Percentiles rank a stretch among this genome's conserved stretches.
phyloP scores from a whole-genome alignment of 2,888 invertebrate species.

The Thecophora atra region DNA sequence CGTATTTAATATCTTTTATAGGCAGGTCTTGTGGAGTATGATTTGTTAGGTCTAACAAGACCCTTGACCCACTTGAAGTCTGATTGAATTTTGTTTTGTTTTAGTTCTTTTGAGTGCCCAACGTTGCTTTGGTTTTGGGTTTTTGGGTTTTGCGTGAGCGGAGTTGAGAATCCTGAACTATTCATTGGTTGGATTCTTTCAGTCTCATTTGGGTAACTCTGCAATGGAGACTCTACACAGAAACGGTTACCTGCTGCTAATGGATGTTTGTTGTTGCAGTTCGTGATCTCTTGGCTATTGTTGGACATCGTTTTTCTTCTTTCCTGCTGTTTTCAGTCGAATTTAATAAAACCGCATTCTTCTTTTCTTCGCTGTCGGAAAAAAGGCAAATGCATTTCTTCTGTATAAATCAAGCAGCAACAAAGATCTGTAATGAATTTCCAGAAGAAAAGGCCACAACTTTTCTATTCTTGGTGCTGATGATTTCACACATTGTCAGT shows the following conservation, averaged over 20 bases:
- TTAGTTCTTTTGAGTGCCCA: not conserved
- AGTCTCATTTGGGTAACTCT: not conserved
- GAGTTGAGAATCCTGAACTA: too few species aligned
- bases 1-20: too few species aligned
- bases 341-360: not conserved
- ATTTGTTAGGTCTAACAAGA: too few species aligned
- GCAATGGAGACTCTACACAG: not conserved
- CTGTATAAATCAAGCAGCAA: conserved; percentile 9
- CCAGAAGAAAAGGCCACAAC: not conserved
- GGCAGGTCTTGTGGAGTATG: too few species aligned
- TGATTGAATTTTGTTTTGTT: conserved; percentile 1
- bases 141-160: too few species aligned
- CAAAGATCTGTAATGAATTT: not conserved
- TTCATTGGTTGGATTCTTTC: too few species aligned
- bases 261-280: not conserved
- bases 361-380: not conserved
- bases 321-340: not conserved
- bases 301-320: not conserved
- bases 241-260: conserved; percentile 8
- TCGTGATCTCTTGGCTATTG: too few species aligned
- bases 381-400: conserved; percentile 20
- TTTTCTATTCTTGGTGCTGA: not conserved
- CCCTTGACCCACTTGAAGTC: not conserved
- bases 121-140: not conserved
- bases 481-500: not conserved